These are phyloP conservation scores for Drosophila aff. DNA, from an alignment of 1,140 invertebrate genomes.

Conservation along the genomic window DNA sequence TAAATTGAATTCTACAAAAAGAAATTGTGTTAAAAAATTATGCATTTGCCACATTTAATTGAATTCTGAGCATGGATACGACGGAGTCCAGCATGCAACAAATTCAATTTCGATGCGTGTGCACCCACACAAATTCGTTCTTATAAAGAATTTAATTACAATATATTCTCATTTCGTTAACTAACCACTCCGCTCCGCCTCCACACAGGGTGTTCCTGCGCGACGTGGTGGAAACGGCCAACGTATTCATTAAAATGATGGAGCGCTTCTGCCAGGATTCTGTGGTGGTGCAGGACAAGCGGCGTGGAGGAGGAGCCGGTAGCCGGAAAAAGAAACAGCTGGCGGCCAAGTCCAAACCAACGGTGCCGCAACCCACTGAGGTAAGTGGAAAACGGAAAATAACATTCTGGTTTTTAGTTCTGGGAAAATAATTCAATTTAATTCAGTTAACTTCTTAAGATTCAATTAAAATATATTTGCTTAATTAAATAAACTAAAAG, in stretches of 20 bases:
- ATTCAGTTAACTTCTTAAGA: not conserved
- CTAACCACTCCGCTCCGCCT: conserved; percentile 34
- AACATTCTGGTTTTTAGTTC: not conserved
- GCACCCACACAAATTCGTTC: conserved; percentile 16
- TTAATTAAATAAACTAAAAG: not conserved
- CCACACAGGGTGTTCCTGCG: conserved; percentile 91
- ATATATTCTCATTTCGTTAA: conserved; percentile 64
- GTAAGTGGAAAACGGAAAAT: conserved; percentile 58
- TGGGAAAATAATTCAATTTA: not conserved
- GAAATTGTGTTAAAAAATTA: conserved; percentile 58
- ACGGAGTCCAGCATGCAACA: conserved; percentile 15
- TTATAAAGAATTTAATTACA: conserved; percentile 71
- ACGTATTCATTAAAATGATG: conserved; percentile 97
- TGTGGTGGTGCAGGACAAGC: conserved; percentile 91
- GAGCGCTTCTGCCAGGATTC: conserved; percentile 91
- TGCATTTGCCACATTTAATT: conserved; percentile 65
- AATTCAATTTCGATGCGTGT: conserved; percentile 56
- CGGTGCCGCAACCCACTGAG: conserved; percentile 60
- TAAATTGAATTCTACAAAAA: conserved; percentile 30
- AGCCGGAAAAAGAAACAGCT: conserved; percentile 54
- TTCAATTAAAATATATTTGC: not conserved
- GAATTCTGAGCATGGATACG: conserved; percentile 53
- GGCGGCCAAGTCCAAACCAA: conserved; percentile 52
- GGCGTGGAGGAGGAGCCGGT: conserved; percentile 42
- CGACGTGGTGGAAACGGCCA: conserved; percentile 95